phyloP scores from a whole-genome alignment of 2,888 invertebrate species.

The Tineola bisselliella region DNA sequence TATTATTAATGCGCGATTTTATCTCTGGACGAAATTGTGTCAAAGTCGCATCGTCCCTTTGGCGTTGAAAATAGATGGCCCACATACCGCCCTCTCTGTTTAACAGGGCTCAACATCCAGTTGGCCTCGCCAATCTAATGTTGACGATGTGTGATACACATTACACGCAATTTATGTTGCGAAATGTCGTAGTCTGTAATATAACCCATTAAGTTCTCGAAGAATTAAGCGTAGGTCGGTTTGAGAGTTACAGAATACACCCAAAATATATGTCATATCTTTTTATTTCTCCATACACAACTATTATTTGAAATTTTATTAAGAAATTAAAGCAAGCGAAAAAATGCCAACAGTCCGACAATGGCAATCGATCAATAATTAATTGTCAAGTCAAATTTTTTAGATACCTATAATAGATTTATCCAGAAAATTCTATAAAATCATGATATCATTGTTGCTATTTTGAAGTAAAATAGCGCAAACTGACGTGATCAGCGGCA shows the following conservation, averaged over 20 bases:
- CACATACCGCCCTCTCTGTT: slow-evolving; percentile 18
- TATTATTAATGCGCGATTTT: not conserved
- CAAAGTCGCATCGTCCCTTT: slow-evolving; percentile 21
- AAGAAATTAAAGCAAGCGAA: too few relatives aligned
- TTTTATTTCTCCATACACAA: too few relatives aligned
- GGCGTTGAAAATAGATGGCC: slow-evolving; percentile 23
- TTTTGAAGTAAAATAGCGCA: slow-evolving; percentile 13
- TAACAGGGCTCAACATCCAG: not conserved
- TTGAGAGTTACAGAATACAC: not conserved
- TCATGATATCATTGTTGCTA: not conserved
- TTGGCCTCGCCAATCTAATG: slow-evolving; percentile 24
- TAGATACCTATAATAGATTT: too few relatives aligned
- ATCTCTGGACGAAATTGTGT: slow-evolving; percentile 16
- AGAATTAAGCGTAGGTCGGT: not conserved
- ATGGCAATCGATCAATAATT: too few relatives aligned
- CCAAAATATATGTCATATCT: too few relatives aligned
- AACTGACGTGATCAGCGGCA: slow-evolving; percentile 15
- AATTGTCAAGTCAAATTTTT: too few relatives aligned
- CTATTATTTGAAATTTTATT: too few relatives aligned
- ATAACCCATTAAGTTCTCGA: not conserved
- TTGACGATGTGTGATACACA: slow-evolving; percentile 21
- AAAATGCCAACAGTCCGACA: too few relatives aligned
- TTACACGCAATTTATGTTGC: slow-evolving; percentile 22
- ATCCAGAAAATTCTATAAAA: not conserved
- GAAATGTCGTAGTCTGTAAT: slow-evolving; percentile 20